Evolutionary conservation across 2,113 vertebrate species (phyloP).

Genomic region (Gasterosteus nipponicus): DNA sequence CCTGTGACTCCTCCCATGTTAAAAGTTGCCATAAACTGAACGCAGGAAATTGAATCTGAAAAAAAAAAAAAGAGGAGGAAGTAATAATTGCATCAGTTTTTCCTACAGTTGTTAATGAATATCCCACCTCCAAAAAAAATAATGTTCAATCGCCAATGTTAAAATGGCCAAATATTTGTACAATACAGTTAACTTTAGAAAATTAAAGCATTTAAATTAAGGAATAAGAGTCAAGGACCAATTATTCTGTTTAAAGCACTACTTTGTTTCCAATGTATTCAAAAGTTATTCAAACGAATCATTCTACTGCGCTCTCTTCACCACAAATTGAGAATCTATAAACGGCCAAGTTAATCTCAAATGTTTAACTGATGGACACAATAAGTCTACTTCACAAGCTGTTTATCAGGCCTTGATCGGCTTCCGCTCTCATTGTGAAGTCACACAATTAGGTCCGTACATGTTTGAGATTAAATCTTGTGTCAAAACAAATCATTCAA

Average conservation of each 20-base stretch:
- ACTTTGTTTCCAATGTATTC: neutral
- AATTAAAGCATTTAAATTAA: neutral
- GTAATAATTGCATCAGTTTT: neutral
- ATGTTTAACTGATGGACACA: neutral
- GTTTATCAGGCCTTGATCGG: neutral
- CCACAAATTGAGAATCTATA: neutral
- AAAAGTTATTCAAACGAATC: neutral
- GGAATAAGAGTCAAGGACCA: neutral
- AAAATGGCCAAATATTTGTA: neutral
- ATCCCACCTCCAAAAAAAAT: neutral
- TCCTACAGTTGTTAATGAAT: neutral
- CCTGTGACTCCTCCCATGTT: slow-evolving; percentile 84
- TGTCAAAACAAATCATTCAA: neutral
- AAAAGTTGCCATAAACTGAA: slow-evolving; percentile 70
- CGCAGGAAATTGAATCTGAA: slow-evolving; percentile 68
- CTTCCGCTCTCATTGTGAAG: neutral
- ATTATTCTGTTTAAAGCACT: neutral
- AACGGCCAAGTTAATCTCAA: neutral
- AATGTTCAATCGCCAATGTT: neutral
- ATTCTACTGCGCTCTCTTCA: neutral
- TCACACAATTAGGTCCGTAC: neutral
- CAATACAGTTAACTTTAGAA: neutral
- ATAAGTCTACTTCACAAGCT: neutral
- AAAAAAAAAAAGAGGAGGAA: slow-evolving; percentile 30
- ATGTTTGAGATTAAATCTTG: neutral